A percentile compares a stretch with the other conserved stretches of the same genome.
Evolutionary conservation across 1,140 invertebrate genomes (phyloP).

Genomic region (Dendrolimus punctatus): DNA sequence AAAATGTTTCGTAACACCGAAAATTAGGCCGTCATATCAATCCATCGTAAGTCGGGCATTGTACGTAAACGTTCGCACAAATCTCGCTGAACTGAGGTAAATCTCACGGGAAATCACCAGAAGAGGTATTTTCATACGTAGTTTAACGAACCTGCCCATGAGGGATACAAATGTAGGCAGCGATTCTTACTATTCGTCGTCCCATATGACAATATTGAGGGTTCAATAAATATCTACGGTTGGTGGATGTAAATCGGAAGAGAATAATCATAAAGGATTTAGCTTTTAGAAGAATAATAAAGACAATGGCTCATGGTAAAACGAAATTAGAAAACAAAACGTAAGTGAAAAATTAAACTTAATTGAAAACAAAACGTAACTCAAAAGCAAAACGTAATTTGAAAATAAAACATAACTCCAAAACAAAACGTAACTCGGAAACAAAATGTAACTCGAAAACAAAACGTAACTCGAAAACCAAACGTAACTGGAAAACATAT

Average conservation of each 20-base stretch:
- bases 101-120: constrained; percentile 38
- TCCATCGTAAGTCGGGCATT: neutral
- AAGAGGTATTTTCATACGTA: constrained; percentile 34
- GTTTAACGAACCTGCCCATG: constrained; percentile 12
- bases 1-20: no score
- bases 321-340: neutral
- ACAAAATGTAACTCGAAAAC: no score
- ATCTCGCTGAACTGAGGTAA: neutral
- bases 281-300: neutral
- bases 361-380: neutral
- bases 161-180: neutral
- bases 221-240: no score
- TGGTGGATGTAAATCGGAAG: no score
- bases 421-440: no score
- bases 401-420: no score
- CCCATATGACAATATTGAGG: no score
- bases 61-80: neutral
- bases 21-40: no score
- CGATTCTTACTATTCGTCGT: neutral
- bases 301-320: neutral
- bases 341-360: constrained; percentile 3
- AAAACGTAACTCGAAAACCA: no score
- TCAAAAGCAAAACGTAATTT: no score
- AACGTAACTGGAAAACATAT: no score
- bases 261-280: neutral